These are phyloP conservation scores for Mylabris phalerata DNA, from an alignment of 1,140 invertebrate genomes.

Conservation along the genomic window DNA sequence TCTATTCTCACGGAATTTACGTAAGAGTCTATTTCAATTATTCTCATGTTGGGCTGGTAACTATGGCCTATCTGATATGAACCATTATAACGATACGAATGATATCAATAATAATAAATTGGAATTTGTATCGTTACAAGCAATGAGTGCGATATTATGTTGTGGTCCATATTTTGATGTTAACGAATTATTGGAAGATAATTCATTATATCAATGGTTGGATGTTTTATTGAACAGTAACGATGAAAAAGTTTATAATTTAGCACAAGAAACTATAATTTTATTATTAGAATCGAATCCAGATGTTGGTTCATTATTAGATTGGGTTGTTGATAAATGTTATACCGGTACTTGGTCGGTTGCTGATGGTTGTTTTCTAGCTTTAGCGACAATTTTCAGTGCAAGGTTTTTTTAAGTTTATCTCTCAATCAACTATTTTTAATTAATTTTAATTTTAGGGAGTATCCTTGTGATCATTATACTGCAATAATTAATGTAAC, in stretches of 20 bases:
- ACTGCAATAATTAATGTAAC: slow-evolving; percentile 97
- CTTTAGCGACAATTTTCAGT: slow-evolving; percentile 92
- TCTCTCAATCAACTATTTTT: not conserved
- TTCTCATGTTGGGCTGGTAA: slow-evolving; percentile 91
- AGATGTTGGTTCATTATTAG: slow-evolving; percentile 84
- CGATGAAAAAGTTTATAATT: slow-evolving; percentile 82
- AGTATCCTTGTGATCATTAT: slow-evolving; percentile 98
- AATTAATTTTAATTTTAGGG: slow-evolving; percentile 52
- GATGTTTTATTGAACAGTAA: slow-evolving; percentile 81
- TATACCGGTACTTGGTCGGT: slow-evolving; percentile 86
- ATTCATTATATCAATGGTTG: slow-evolving; percentile 89
- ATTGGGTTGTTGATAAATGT: slow-evolving; percentile 97
- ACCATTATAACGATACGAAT: slow-evolving; percentile 28
- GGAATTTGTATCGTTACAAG: slow-evolving; percentile 67
- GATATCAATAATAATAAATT: slow-evolving; percentile 53
- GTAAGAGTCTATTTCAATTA: slow-evolving; percentile 80
- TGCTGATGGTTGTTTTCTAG: slow-evolving; percentile 92
- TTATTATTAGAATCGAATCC: slow-evolving; percentile 93
- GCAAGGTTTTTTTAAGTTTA: slow-evolving; percentile 49
- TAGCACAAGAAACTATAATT: slow-evolving; percentile 90
- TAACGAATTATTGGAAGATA: slow-evolving; percentile 77
- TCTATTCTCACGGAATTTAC: slow-evolving; percentile 78
- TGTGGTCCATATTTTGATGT: slow-evolving; percentile 92
- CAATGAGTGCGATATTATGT: slow-evolving; percentile 90
- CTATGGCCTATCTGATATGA: slow-evolving; percentile 50